Conservation (phyloP, 2,888 invertebrate genomes). For the Acronicta leporina region DNA sequence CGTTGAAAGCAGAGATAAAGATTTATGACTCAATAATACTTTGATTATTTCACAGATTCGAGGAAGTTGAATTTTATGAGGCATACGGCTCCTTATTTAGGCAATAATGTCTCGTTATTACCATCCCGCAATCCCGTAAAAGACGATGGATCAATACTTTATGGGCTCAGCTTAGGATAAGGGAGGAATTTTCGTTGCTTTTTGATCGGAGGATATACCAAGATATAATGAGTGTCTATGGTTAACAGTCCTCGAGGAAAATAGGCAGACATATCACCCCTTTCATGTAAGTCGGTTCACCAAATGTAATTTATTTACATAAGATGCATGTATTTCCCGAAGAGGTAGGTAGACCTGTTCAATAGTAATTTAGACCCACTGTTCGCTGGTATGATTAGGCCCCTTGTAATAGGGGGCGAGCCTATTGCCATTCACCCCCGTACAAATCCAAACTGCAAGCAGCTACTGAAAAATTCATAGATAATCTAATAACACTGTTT, state of each 20-base stretch:
- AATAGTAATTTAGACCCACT: no score
- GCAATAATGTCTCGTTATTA: slow-evolving; percentile 78
- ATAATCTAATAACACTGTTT: no score
- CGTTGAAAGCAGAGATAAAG: slow-evolving; percentile 77
- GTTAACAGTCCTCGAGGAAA: slow-evolving; percentile 40
- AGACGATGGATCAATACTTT: slow-evolving; percentile 67
- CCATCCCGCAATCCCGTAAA: slow-evolving; percentile 67
- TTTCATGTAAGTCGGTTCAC: slow-evolving; percentile 9
- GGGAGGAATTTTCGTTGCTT: slow-evolving; percentile 46
- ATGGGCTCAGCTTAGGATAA: slow-evolving; percentile 53
- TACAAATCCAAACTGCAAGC: no score
- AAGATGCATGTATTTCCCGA: no score
- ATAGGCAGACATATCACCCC: slow-evolving; percentile 21
- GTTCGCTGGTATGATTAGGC: no score
- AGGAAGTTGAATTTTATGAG: slow-evolving; percentile 83
- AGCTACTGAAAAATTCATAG: no score
- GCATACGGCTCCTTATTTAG: slow-evolving; percentile 80
- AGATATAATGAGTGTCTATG: slow-evolving; percentile 21
- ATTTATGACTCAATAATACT: slow-evolving; percentile 86
- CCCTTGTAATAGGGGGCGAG: no score
- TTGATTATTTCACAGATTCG: slow-evolving; percentile 86
- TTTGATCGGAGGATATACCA: slow-evolving; percentile 37
- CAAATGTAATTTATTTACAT: no score
- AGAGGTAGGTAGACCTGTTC: no score
- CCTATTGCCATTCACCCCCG: no score